Conservation (phyloP, 2,113 vertebrate genomes). For the Glaucidium brasilianum region DNA sequence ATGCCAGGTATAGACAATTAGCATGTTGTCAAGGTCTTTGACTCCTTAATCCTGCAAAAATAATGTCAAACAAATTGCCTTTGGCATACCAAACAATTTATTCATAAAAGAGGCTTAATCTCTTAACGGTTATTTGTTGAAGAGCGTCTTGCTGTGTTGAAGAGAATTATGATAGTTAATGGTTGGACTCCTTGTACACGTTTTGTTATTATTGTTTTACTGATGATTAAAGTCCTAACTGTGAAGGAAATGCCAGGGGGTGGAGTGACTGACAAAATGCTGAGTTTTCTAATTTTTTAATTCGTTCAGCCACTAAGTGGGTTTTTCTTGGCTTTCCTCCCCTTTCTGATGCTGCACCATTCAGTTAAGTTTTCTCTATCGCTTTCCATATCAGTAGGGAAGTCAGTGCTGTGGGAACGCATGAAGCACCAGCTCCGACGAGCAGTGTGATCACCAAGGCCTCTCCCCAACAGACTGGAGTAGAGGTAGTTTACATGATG, state of each 20-base stretch:
- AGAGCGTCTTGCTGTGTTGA: constrained; percentile 41
- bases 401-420: not conserved
- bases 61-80: constrained; percentile 13
- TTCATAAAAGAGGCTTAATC: constrained; percentile 47
- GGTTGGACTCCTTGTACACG: not conserved
- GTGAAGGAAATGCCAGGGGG: not conserved
- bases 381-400: not conserved
- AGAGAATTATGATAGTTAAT: constrained; percentile 31
- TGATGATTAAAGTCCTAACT: constrained; percentile 28
- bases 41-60: constrained; percentile 33
- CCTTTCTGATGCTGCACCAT: not conserved
- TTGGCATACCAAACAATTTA: constrained; percentile 38
- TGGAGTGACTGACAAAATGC: not conserved
- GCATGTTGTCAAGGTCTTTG: not conserved
- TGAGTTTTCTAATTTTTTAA: not conserved
- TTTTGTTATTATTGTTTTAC: constrained; percentile 62
- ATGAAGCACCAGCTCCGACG: not conserved
- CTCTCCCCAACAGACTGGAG: not conserved
- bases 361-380: not conserved
- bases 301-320: not conserved
- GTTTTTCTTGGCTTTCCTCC: not conserved
- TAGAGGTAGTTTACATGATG: not conserved
- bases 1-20: constrained; percentile 1
- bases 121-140: constrained; percentile 55
- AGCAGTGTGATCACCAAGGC: not conserved